These are phyloP conservation scores for Carpatolechia fugitivella DNA, from an alignment of 2,888 invertebrate genomes.

Conservation along the genomic window DNA sequence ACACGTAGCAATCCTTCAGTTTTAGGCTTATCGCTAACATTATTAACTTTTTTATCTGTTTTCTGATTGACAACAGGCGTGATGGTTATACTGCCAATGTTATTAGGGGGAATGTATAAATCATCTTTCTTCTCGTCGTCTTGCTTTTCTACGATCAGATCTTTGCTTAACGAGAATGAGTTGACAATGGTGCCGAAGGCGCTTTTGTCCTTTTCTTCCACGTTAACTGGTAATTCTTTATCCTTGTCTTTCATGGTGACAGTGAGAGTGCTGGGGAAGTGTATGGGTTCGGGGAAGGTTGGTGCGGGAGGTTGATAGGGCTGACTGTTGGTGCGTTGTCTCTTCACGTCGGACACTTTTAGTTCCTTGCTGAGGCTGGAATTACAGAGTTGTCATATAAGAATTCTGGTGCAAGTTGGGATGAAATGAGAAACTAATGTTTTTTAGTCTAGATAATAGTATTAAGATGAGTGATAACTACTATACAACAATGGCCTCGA, in stretches of 20 bases:
- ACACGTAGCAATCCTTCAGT: conserved; percentile 55
- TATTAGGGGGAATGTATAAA: conserved; percentile 60
- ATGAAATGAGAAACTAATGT: no score
- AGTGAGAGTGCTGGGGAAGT: conserved; percentile 69
- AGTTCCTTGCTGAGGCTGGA: conserved; percentile 68
- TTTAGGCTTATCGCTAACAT: conserved; percentile 35
- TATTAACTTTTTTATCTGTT: conserved; percentile 40
- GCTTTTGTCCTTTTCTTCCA: conserved; percentile 35
- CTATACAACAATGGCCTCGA: no score
- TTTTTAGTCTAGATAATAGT: no score
- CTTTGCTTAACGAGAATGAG: conserved; percentile 49
- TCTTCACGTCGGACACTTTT: conserved; percentile 55
- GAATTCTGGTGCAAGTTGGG: no score
- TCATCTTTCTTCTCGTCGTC: conserved; percentile 55
- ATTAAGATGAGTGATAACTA: no score
- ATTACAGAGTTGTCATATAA: conserved; percentile 22
- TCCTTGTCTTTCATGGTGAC: conserved; percentile 56
- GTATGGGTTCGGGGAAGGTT: conserved; percentile 54
- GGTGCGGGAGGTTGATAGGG: conserved; percentile 18
- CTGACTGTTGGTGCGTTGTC: conserved; percentile 45
- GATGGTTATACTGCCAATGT: conserved; percentile 70
- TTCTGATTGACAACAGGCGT: conserved; percentile 56
- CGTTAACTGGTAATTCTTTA: conserved; percentile 26
- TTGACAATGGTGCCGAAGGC: conserved; percentile 47
- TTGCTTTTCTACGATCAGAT: conserved; percentile 50